Conservation (phyloP, 2,113 vertebrate species). For the Xyliphius kryptos region DNA sequence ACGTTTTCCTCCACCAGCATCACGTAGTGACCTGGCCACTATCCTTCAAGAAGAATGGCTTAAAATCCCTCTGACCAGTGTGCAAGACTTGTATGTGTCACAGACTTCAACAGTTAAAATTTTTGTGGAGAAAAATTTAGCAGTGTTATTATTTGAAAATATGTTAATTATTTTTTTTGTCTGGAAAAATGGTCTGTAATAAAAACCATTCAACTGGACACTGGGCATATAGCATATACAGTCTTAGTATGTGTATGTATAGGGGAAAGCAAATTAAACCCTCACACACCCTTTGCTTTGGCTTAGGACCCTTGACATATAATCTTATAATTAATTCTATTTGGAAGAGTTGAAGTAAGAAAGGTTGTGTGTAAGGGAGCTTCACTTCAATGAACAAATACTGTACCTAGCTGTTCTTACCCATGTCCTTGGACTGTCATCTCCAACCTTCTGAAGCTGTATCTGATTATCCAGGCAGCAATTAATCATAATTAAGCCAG, state of each 20-base stretch:
- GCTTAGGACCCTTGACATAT: slow-evolving; percentile 62
- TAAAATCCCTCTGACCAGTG: no score
- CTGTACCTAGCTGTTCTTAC: slow-evolving; percentile 73
- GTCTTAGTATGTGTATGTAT: slow-evolving; percentile 49
- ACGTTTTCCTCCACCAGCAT: no score
- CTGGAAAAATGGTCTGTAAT: no score
- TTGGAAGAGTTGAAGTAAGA: slow-evolving; percentile 79
- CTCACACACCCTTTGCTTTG: slow-evolving; percentile 60
- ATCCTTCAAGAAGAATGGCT: no score
- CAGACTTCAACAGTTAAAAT: no score
- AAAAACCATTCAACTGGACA: slow-evolving; percentile 70
- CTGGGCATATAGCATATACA: no score
- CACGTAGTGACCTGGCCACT: no score
- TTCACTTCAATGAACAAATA: slow-evolving; percentile 76
- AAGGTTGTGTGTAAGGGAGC: slow-evolving; percentile 69
- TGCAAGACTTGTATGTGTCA: no score
- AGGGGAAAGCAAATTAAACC: slow-evolving; percentile 61
- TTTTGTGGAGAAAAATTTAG: no score
- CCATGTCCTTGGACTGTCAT: slow-evolving; percentile 86
- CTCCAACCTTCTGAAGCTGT: slow-evolving; percentile 89
- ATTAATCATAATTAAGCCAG: slow-evolving; percentile 94
- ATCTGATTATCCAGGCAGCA: slow-evolving; percentile 91
- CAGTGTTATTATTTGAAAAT: no score
- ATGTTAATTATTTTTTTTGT: no score
- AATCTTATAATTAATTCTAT: slow-evolving; percentile 77